Evolutionary conservation across 1,140 invertebrate species (phyloP), one percentile per base, ranked within the genome.

Genomic region (Drosophila repletoides): DNA sequence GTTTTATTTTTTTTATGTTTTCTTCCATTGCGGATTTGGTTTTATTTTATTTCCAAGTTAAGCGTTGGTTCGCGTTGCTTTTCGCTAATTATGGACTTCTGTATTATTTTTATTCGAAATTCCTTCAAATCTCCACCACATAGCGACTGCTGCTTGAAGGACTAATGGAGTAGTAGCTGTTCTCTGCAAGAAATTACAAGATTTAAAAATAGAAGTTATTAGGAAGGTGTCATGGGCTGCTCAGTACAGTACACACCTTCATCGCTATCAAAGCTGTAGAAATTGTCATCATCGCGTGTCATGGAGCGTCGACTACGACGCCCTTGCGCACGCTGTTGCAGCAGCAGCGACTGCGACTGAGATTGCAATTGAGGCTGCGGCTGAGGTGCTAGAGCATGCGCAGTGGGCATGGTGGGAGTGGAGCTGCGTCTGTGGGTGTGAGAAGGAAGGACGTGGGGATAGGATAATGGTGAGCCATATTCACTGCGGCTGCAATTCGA

Each of bases 241-340:
- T n/a, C n/a, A n/a, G n/a, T n/a, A n/a, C n/a, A n/a, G n/a, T 36
- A 59, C 53, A 7, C n/a, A 89, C 88, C 88, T 80, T 89, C 88
- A 72, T 89, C 88, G 63, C 88, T 89, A 48, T 89, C 88, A 51
- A 89, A 89, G 41, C 80, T 88, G 60, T 88, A 89, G 14, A 89
- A 89, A 9, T 88, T 83, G 10, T 89, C 88, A 72, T 89, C 84
- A 17, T 89, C 88, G 31, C 84, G 68, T 41, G 74, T 70, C 76
- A 89, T 79, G 26, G 84, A 88, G 28, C 88, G 76, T 31, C 88
- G 81, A 55, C 51, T 75, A 21, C 55, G 56, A 5, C 66, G 48
- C 10, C 45, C 17, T 10, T 59, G 19, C 43, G 51, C 7, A 6
- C 43, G 64, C 9, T 67, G 63, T 24, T 7, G 19, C 28, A 34